A percentile compares a stretch with the other conserved stretches of the same genome.
Conservation (phyloP, 2,797 vertebrate genomes). For the Diplodus sargus region DNA sequence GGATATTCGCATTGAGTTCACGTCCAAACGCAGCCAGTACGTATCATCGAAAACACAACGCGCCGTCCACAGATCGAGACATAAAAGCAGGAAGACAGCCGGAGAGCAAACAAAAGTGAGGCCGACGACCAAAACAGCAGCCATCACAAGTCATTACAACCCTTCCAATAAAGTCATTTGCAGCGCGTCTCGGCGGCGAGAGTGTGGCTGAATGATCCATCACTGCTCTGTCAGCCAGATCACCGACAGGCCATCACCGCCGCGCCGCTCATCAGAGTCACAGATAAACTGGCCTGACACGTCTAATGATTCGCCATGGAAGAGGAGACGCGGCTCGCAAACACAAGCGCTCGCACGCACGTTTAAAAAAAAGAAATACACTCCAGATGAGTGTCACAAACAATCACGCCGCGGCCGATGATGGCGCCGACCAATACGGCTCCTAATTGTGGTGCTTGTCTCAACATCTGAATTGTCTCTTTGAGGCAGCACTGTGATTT, state of each 20-base stretch:
- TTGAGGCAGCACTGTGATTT: slow-evolving; percentile 40
- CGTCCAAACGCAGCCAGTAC: slow-evolving; percentile 4
- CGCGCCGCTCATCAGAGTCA: slow-evolving; percentile 49
- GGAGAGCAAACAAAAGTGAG: slow-evolving; percentile 29
- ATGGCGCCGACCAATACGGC: slow-evolving; percentile 35
- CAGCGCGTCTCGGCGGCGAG: slow-evolving; percentile 35
- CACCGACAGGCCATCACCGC: slow-evolving; percentile 37
- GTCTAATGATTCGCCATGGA: slow-evolving; percentile 58
- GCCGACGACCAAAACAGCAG: slow-evolving; percentile 25
- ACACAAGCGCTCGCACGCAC: slow-evolving; percentile 36
- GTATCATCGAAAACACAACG: slow-evolving; percentile 23
- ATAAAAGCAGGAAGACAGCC: slow-evolving; percentile 12
- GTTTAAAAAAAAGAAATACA: neutral
- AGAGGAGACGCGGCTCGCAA: slow-evolving; percentile 23
- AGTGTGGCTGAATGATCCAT: slow-evolving; percentile 62
- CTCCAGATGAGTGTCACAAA: slow-evolving; percentile 60
- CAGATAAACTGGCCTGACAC: slow-evolving; percentile 67
- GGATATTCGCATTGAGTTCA: slow-evolving; percentile 8
- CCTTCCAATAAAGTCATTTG: slow-evolving; percentile 53
- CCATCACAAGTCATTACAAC: slow-evolving; percentile 55
- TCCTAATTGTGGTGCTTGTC: slow-evolving; percentile 61
- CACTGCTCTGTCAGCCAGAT: slow-evolving; percentile 59
- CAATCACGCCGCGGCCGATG: slow-evolving; percentile 39
- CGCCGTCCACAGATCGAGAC: slow-evolving; percentile 16
- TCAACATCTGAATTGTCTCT: slow-evolving; percentile 51